Evolutionary conservation across 2,888 invertebrate genomes (phyloP), one percentile per base, ranked within the genome.

Genomic region (Cosmia pyralina): DNA sequence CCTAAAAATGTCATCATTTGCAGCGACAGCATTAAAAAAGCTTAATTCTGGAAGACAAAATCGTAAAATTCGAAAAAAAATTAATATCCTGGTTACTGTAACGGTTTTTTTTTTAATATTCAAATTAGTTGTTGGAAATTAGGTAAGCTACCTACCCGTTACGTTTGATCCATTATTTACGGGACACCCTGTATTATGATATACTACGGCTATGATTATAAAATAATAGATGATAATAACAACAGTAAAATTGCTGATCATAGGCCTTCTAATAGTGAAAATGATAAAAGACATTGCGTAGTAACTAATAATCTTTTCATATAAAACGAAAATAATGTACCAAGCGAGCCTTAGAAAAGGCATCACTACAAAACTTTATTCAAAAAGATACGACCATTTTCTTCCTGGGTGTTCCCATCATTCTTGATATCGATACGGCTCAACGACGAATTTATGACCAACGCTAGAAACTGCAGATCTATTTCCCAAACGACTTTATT

Each of bases 401-500:
- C 38, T 48, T 19, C 44, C n/a, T 38, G 38, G 22, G 55, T 44
- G 50, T 73, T 55, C 60, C 28, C 22, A 4, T 41, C 34, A 38
- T 48, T 63, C 19, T 66, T 38, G 44, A n/a, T 53, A 44, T 19
- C 17, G 15, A 17, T 11, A 64, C 41, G 53, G 17, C 15, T 65
- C 41, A 17, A 57, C 13, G 38, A 60, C 13, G 11, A 64, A 66
- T 75, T 77, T 75, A 75, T n/a, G 38, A 63, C 15, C 34, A 34
- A 48, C 15, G 7, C 15, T 10, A 11, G 4, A 44, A 71, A 64
- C 64, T 59, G 6, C 71, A 57, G 52, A 73, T 66, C 66, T 53
- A 63, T 82, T 48, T 59, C n/a, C 55, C 1, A 52, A 82, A 72
- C 52, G 50, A 66, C 50, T 59, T 2, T 5, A 62, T 58, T 83